Conservation (phyloP, 2,888 invertebrate species). For the Melanchra persicariae region DNA sequence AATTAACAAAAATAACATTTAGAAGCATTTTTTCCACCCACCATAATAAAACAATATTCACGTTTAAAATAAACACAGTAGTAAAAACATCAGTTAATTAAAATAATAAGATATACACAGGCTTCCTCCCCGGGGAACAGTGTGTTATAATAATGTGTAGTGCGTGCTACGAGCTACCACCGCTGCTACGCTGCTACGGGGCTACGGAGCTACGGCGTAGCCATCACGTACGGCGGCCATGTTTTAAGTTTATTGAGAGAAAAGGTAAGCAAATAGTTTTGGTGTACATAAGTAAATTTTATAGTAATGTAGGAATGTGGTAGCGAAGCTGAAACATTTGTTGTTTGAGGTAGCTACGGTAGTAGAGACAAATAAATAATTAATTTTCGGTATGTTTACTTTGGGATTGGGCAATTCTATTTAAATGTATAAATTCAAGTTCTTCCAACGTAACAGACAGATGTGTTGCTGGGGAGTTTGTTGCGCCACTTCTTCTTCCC, state of each 20-base stretch:
- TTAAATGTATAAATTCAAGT: no score
- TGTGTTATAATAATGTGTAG: conserved; percentile 55
- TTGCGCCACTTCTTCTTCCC: no score
- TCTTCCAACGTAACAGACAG: no score
- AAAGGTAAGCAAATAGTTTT: conserved; percentile 33
- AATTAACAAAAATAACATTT: conserved; percentile 5
- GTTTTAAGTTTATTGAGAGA: conserved; percentile 46
- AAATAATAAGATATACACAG: conserved; percentile 50
- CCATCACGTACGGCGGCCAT: conserved; percentile 15
- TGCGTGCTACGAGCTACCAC: conserved; percentile 51
- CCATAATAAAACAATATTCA: conserved; percentile 21
- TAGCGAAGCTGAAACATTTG: conserved; percentile 4
- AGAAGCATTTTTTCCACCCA: conserved; percentile 1
- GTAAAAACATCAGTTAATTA: conserved; percentile 48
- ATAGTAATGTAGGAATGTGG: not conserved
- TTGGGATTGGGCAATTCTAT: not conserved
- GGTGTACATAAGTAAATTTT: conserved; percentile 2
- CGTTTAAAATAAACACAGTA: conserved; percentile 26
- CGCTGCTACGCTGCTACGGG: conserved; percentile 14
- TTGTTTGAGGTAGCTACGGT: not conserved
- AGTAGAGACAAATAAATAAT: not conserved
- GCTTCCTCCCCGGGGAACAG: conserved; percentile 46
- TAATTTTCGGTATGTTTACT: not conserved
- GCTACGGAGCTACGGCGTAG: conserved; percentile 56
- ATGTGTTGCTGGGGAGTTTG: no score